A percentile compares a stretch with the other conserved stretches of the same genome.
These are phyloP conservation scores for Plagodis pulveraria DNA, from an alignment of 2,888 invertebrate species.

Conservation along the genomic window DNA sequence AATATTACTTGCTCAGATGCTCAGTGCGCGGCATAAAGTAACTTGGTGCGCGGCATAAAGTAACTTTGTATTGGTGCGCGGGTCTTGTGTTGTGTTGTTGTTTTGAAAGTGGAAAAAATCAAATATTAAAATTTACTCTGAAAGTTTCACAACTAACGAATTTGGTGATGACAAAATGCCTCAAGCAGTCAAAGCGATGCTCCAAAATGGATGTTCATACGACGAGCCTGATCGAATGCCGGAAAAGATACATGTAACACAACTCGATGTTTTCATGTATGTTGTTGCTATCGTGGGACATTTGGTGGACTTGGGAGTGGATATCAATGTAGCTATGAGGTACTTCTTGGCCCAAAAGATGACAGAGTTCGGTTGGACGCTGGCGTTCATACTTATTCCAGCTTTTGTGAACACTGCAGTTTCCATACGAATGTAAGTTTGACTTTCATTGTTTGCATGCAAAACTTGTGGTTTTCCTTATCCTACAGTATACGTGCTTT, in stretches of 20 bases:
- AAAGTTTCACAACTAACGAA: not conserved
- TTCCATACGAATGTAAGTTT: conserved; percentile 89
- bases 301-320: conserved; percentile 88
- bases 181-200: conserved; percentile 47
- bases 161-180: conserved; percentile 55
- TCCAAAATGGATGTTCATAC: conserved; percentile 66
- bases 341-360: conserved; percentile 84
- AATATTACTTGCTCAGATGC: too few species aligned
- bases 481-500: not conserved
- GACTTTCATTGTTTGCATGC: conserved; percentile 25
- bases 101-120: too few species aligned
- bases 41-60: too few species aligned
- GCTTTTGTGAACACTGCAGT: conserved; percentile 90
- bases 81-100: not conserved
- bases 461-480: not conserved
- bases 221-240: conserved; percentile 87
- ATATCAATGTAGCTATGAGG: conserved; percentile 88
- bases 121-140: not conserved
- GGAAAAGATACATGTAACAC: conserved; percentile 83
- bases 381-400: conserved; percentile 89
- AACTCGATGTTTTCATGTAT: conserved; percentile 87
- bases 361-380: conserved; percentile 88
- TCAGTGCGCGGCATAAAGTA: too few species aligned
- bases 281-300: conserved; percentile 88
- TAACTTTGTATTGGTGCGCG: too few species aligned